Conservation (phyloP, 2,797 vertebrate species). For the Pangasius mekongensis region DNA sequence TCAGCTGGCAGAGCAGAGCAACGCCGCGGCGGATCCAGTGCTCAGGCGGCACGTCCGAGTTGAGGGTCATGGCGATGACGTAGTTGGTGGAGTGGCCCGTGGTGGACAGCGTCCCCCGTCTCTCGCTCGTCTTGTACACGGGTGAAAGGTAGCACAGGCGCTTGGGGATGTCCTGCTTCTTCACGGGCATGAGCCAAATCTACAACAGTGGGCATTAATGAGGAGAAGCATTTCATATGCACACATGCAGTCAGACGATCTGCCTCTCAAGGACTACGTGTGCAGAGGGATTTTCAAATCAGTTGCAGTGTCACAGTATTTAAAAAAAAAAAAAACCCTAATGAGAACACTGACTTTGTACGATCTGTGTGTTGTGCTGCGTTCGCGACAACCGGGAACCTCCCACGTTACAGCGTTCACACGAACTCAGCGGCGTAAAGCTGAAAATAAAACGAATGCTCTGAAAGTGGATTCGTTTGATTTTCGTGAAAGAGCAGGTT, state of each 20-base stretch:
- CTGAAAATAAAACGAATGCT: neutral
- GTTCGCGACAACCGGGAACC: neutral
- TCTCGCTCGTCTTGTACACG: constrained; percentile 87
- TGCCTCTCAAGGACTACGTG: neutral
- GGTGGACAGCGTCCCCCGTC: constrained; percentile 85
- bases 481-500: too few relatives aligned
- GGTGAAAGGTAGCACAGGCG: constrained; percentile 80
- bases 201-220: constrained; percentile 61
- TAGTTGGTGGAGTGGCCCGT: constrained; percentile 89
- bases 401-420: neutral
- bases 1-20: constrained; percentile 85
- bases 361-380: neutral
- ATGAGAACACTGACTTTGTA: neutral
- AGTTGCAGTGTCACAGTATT: neutral
- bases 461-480: neutral
- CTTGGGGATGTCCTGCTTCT: constrained; percentile 75
- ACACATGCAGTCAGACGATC: neutral
- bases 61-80: constrained; percentile 82
- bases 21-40: constrained; percentile 87
- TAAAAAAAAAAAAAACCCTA: neutral
- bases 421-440: neutral
- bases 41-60: constrained; percentile 72
- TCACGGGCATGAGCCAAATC: constrained; percentile 88
- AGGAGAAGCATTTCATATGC: neutral
- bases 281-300: neutral